Conservation (phyloP, 92 coral and sea anemone species). For the Anthopleura xanthogrammica region DNA sequence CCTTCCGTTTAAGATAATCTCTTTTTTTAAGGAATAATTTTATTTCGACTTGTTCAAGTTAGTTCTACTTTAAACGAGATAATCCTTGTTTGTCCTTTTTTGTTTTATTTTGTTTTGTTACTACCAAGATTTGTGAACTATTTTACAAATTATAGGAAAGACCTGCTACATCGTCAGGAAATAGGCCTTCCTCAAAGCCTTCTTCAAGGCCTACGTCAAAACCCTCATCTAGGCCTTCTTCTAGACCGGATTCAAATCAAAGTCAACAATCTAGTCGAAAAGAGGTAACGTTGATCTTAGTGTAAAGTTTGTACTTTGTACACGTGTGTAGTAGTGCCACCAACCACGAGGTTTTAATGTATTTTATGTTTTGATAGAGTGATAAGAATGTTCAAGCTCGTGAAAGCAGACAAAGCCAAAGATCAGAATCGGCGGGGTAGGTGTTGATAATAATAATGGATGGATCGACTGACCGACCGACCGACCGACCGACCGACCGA, state of each 20-base stretch:
- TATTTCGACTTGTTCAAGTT: no score
- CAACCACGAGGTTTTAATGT: not conserved
- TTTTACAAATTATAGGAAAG: constrained; percentile 38
- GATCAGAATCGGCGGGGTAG: constrained; percentile 18
- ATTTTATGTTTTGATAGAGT: not conserved
- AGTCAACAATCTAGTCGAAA: not conserved
- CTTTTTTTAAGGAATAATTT: not conserved
- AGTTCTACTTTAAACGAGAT: not conserved
- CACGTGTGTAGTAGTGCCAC: no score
- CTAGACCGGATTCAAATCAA: constrained; percentile 14
- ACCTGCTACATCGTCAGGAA: constrained; percentile 76
- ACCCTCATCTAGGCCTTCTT: constrained; percentile 28
- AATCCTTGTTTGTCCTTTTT: not conserved
- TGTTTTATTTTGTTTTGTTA: not conserved
- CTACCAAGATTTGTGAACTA: not conserved
- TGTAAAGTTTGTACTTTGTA: not conserved
- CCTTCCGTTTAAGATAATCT: no score
- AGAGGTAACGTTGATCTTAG: not conserved
- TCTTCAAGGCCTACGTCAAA: constrained; percentile 34
- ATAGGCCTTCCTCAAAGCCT: constrained; percentile 47
- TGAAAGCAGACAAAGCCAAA: constrained; percentile 23
- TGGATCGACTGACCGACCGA: no score
- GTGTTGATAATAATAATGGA: not conserved
- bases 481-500: no score
- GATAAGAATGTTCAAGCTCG: constrained; percentile 1